phyloP scores from a whole-genome alignment of 2,888 invertebrate genomes.

The Drosophila leonis region DNA sequence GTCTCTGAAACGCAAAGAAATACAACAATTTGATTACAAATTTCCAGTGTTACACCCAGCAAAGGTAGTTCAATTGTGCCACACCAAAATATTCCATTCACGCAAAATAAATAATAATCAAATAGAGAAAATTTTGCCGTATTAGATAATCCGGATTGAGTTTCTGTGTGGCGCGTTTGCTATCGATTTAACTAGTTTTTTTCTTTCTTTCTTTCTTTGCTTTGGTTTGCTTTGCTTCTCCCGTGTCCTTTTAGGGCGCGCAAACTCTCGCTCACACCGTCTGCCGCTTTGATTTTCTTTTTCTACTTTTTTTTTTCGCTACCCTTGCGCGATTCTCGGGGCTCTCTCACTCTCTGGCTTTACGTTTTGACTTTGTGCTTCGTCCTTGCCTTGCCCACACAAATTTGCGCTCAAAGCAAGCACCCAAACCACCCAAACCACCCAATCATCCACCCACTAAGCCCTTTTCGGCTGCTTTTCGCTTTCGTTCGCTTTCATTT shows the following conservation, averaged over 20 bases:
- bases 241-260: conserved; percentile 42
- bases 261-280: conserved; percentile 30
- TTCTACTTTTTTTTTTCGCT: neutral
- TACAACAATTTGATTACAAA: conserved; percentile 18
- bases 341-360: conserved; percentile 21
- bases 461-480: conserved; percentile 68
- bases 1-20: conserved; percentile 25
- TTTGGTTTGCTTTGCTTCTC: conserved; percentile 10
- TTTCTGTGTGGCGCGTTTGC: conserved; percentile 46
- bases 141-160: conserved; percentile 69
- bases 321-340: conserved; percentile 11
- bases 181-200: conserved; percentile 73
- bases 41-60: conserved; percentile 16
- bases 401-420: conserved; percentile 62
- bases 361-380: conserved; percentile 70
- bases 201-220: conserved; percentile 22
- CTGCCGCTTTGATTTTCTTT: conserved; percentile 13
- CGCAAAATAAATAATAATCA: neutral
- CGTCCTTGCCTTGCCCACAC: conserved; percentile 70
- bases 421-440: conserved; percentile 4
- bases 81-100: neutral
- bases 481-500: conserved; percentile 70
- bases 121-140: conserved; percentile 12
- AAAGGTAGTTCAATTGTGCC: conserved; percentile 26
- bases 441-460: conserved; percentile 25